These are phyloP conservation scores for Ophiothrix spiculata DNA, from an alignment of 35 echinoderm and acorn worm genomes.

Conservation along the genomic window DNA sequence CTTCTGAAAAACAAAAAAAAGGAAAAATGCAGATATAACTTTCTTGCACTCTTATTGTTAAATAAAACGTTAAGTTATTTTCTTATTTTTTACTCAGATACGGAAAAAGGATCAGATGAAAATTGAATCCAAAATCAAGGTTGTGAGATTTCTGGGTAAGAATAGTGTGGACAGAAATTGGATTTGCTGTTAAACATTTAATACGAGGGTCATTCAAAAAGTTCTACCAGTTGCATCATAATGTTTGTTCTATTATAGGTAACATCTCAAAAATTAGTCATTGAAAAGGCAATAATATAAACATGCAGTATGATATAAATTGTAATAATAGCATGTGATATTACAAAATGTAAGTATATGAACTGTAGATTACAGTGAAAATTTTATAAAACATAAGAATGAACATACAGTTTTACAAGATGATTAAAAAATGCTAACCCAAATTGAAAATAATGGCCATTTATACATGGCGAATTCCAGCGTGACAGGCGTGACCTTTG, in stretches of 20 bases:
- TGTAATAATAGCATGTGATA: slow-evolving; percentile 37
- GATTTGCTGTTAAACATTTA: background rate
- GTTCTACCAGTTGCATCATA: no score
- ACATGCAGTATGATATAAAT: no score
- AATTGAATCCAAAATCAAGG: slow-evolving; percentile 96
- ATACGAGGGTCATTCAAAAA: no score
- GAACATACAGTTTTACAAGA: no score
- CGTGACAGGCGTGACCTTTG: no score
- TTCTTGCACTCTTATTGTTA: background rate
- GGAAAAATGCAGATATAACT: background rate
- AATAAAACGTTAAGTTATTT: background rate
- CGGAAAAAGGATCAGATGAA: slow-evolving; percentile 99
- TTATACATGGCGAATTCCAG: no score
- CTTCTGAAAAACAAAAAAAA: no score
- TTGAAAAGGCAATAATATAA: no score
- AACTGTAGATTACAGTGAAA: slow-evolving; percentile 80
- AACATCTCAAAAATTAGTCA: background rate
- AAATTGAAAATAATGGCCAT: no score
- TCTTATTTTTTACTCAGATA: slow-evolving; percentile 52
- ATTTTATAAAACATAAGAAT: no score
- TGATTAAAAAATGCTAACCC: no score
- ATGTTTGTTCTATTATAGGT: no score
- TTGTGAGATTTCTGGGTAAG: slow-evolving; percentile 79
- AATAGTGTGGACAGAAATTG: background rate
- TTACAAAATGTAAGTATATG: slow-evolving; percentile 92